These are phyloP conservation scores for Fulmarus glacialis DNA, from an alignment of 2,113 vertebrate genomes.

Conservation along the genomic window DNA sequence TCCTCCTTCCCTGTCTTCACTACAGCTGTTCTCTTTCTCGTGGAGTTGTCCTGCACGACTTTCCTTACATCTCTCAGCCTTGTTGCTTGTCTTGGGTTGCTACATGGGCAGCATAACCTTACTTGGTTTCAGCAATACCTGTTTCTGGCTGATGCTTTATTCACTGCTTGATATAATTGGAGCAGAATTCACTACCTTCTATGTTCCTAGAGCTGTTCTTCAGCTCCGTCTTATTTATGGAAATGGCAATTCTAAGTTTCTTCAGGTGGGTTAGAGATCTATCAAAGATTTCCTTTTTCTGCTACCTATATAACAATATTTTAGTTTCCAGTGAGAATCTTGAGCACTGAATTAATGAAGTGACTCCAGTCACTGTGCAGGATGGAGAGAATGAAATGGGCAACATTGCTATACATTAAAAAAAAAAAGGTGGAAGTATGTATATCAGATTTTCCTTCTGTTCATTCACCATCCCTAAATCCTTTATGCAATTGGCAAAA, in stretches of 20 bases:
- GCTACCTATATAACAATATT: neutral
- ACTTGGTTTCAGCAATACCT: neutral
- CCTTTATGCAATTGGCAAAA: neutral
- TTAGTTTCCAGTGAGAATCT: neutral
- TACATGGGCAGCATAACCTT: neutral
- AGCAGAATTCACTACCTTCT: neutral
- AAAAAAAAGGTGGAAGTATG: neutral
- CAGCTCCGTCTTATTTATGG: neutral
- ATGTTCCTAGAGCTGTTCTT: neutral
- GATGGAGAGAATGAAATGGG: neutral
- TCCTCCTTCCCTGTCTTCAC: neutral
- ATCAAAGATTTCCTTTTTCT: neutral
- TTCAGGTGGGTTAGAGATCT: neutral
- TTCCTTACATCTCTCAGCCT: neutral
- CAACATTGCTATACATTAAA: neutral
- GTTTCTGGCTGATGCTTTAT: neutral
- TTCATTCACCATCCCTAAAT: neutral
- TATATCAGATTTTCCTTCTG: neutral
- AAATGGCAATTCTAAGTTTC: neutral
- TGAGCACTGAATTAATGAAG: neutral
- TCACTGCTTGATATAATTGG: neutral
- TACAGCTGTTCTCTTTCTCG: neutral
- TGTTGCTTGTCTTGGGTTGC: neutral
- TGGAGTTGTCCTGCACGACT: accelerated
- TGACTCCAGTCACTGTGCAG: neutral